Evolutionary conservation across 2,113 vertebrate genomes (phyloP), one percentile per base, ranked within the genome.

Genomic region (Candoia aspera): DNA sequence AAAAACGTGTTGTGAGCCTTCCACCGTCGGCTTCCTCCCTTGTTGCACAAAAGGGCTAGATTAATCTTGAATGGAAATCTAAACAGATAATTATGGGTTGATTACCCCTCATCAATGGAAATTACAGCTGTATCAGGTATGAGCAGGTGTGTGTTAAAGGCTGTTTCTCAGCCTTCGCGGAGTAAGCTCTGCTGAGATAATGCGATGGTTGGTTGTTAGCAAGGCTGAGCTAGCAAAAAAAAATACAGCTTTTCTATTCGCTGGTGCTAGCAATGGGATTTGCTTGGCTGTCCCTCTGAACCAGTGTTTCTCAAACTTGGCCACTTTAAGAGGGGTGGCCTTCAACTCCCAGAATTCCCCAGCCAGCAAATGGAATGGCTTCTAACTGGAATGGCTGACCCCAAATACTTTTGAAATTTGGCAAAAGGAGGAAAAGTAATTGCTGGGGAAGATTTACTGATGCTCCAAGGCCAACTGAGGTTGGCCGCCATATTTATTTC

Each of bases 41-140:
- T 2, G 0, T 10, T 46, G 37, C 12, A 62, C 73, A 26, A 60
- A 88, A 88, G 29, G 42, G 37, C 23, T 29, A 88, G 58, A 88
- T 88, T 88, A 88, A 88, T 49, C 42, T 60, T 88, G 87, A 88
- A 88, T 88, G 58, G 87, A 62, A 88, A 88, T 46, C 53, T 88
- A 62, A 88, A 62, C 42, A 88, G 87, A 26, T 54, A 88, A 88
- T 88, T 88, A 88, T 0, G 87, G 58, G 87, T 49, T 88, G 87
- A 88, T 88, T 88, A 62, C 62, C 42, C 58, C 37, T 88, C 87
- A 88, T 88, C 87, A 88, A 88, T 88, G 87, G 37, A 88, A 62
- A 88, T 88, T 62, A 88, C 58, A 88, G 87, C 87, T 88, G 87
- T 46, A 49, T 62, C 42, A 88, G 58, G 42, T 62, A 49, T 10